Evolutionary conservation across 2,797 vertebrate species (phyloP).

Genomic region (Calcarius lapponicus): DNA sequence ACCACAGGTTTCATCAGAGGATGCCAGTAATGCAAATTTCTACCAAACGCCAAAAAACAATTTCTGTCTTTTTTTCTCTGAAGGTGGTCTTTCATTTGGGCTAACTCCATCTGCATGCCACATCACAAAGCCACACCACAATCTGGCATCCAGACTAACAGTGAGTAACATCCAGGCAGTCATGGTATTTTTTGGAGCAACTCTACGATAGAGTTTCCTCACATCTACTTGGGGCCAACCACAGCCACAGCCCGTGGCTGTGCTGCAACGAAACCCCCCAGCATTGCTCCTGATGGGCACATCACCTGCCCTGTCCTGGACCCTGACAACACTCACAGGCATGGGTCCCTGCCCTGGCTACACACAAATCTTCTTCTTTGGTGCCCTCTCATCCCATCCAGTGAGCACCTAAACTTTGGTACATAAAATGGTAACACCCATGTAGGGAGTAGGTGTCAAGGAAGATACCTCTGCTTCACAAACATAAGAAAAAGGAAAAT

Average conservation of each 20-base stretch:
- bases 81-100: not conserved
- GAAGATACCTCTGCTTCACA: not conserved
- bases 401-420: not conserved
- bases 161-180: not conserved
- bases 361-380: not conserved
- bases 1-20: not conserved
- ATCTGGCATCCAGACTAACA: not conserved
- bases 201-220: rapidly evolving
- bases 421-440: rapidly evolving
- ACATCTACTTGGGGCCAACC: rapidly evolving
- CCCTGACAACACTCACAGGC: not conserved
- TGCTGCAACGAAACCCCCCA: not conserved
- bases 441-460: rapidly evolving
- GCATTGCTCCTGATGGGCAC: rapidly evolving
- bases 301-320: not conserved
- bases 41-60: not conserved
- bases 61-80: not conserved
- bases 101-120: not conserved
- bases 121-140: not conserved
- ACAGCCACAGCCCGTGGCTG: rapidly evolving
- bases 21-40: not conserved
- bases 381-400: not conserved
- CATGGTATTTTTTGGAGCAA: not conserved
- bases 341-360: not conserved
- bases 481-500: not conserved